Evolutionary conservation across 2,888 invertebrate species (phyloP), one percentile per base, ranked within the genome.

Genomic region (Platycnemis pennipes): DNA sequence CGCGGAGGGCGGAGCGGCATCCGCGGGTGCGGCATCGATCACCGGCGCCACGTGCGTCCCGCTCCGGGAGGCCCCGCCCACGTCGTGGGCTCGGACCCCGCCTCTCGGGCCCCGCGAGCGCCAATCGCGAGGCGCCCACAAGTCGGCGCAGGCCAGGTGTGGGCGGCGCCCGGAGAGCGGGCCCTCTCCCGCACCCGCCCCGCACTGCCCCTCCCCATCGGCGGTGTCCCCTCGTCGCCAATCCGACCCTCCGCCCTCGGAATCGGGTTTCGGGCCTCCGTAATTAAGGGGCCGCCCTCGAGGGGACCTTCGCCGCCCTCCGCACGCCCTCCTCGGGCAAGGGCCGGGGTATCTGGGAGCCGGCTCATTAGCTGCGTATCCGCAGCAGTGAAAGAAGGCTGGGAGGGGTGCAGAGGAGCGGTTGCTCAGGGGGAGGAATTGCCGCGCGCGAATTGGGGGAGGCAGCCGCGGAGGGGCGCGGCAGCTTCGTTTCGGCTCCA

Each of bases 71-170:
- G 45, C 89, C 45, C 53, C 89, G 89, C 89, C 89, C 89, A 37
- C n/a, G 86, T 37, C 86, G 42, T 11, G 31, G 45, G 63, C 31
- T 31, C 45, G 85, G 37, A 77, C 63, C 69, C 85, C 77, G 87
- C 88, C 94, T 69, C 42, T 53, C 45, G 13, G 22, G 22, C 22
- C 45, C 56, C 77, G 44, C 53, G 53, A 53, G 44, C 45, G 49
- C 88, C 94, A 85, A 49, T 94, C 88, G 88, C n/a, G 77, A 37
- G 46, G 37, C 94, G 63, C 26, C 85, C 49, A 85, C 94, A 42
- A 56, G 49, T 89, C 86, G 77, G 94, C 88, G 86, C 87, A 94
- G 56, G 89, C 88, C 94, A 94, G 69, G 94, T 88, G 53, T 94
- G 94, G 53, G 88, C 56, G 26, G n/a, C 63, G 13, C 22, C 31